Conservation (phyloP, 30 jellyfish, hydroid and myxozoan genomes). For the Pelagia noctiluca region DNA sequence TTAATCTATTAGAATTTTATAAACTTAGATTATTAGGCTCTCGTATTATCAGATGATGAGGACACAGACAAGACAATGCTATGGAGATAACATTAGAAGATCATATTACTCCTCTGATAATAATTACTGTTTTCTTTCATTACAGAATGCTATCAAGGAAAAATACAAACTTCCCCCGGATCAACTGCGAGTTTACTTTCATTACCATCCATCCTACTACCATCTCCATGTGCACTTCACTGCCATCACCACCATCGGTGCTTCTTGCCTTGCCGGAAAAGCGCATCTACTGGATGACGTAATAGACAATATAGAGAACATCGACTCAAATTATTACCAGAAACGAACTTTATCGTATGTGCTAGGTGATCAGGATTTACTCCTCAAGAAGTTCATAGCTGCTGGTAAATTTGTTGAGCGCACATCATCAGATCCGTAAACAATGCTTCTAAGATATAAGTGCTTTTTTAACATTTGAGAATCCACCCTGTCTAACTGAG, state of each 20-base stretch:
- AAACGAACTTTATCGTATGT: conserved; percentile 71
- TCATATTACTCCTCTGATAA: too few species aligned
- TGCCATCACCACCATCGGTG: conserved; percentile 47
- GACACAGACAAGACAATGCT: too few species aligned
- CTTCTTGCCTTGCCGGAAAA: conserved; percentile 69
- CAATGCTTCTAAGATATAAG: too few species aligned
- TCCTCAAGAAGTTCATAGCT: conserved; percentile 24
- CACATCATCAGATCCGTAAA: too few species aligned
- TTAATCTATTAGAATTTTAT: too few species aligned
- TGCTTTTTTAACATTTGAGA: too few species aligned
- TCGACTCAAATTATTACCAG: conserved; percentile 71
- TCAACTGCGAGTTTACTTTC: conserved; percentile 81
- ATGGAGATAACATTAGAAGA: too few species aligned
- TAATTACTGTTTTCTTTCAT: neutral
- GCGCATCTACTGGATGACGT: conserved; percentile 85
- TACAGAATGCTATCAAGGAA: conserved; percentile 75
- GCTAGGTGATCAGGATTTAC: conserved; percentile 46
- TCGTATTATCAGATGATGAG: too few species aligned
- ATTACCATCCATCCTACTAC: conserved; percentile 93
- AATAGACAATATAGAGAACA: conserved; percentile 86
- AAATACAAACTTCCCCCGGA: conserved; percentile 69
- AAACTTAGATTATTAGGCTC: too few species aligned
- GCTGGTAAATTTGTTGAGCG: conserved; percentile 23
- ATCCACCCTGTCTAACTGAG: too few species aligned
- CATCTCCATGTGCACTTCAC: conserved; percentile 93